Evolutionary conservation across 1,140 invertebrate species (phyloP).

Genomic region (Formica selysi): DNA sequence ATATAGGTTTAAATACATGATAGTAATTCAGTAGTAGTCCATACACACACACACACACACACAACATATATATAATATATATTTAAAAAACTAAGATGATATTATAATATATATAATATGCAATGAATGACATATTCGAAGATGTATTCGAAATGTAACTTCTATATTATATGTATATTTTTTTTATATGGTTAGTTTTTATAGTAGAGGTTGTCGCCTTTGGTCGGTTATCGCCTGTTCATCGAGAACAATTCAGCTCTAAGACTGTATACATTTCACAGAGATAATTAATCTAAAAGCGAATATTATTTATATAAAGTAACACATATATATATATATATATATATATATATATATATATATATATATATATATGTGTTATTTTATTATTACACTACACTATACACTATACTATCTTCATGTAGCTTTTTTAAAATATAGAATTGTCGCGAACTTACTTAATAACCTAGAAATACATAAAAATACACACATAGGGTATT

Average conservation of each 20-base stretch:
- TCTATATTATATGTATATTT: neutral
- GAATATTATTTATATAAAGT: slow-evolving; percentile 14
- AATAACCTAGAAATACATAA: neutral
- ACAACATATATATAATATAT: neutral
- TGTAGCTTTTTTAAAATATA: neutral
- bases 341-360: neutral
- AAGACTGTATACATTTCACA: neutral
- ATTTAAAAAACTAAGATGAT: neutral
- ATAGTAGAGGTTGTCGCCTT: slow-evolving; percentile 52
- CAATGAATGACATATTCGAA: neutral
- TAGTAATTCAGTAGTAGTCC: neutral
- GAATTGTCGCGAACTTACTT: slow-evolving; percentile 22
- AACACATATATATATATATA: neutral
- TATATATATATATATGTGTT: neutral
- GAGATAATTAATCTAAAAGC: slow-evolving; percentile 18
- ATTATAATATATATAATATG: slow-evolving; percentile 4
- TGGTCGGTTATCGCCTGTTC: slow-evolving; percentile 55
- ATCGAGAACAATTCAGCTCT: slow-evolving; percentile 30
- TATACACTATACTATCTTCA: slow-evolving; percentile 23
- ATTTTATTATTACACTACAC: slow-evolving; percentile 12
- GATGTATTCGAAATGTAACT: neutral
- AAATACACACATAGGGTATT: neutral
- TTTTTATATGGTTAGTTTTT: slow-evolving; percentile 7
- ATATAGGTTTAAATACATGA: neutral
- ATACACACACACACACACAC: no score